These are phyloP conservation scores for Drosophila demipolita DNA, from an alignment of 2,888 invertebrate genomes.

Conservation along the genomic window DNA sequence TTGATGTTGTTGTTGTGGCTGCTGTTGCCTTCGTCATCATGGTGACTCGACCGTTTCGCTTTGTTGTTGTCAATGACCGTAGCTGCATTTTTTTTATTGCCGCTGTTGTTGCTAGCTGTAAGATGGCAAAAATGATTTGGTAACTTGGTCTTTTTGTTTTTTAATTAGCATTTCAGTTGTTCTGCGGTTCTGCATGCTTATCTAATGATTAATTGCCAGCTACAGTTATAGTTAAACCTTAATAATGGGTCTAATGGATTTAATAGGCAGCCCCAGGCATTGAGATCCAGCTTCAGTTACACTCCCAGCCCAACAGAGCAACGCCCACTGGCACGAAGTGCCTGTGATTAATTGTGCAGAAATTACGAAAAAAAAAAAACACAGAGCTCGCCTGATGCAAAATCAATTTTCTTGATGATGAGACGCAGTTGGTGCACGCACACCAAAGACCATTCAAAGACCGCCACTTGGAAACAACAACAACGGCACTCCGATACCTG, in stretches of 20 bases:
- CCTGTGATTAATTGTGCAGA: constrained; percentile 69
- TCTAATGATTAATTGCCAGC: constrained; percentile 74
- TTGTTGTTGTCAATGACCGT: constrained; percentile 70
- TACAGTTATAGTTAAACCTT: constrained; percentile 72
- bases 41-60: constrained; percentile 66
- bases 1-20: constrained; percentile 38
- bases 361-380: constrained; percentile 36
- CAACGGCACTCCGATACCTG: neutral
- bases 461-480: constrained; percentile 51
- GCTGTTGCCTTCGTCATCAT: constrained; percentile 56
- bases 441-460: constrained; percentile 62
- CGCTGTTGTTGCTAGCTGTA: constrained; percentile 36
- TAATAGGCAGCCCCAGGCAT: constrained; percentile 22
- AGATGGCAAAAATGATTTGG: constrained; percentile 59
- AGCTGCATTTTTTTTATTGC: constrained; percentile 56
- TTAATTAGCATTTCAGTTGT: constrained; percentile 73
- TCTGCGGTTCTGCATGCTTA: constrained; percentile 61
- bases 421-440: constrained; percentile 58
- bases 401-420: constrained; percentile 66
- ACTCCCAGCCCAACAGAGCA: constrained; percentile 36
- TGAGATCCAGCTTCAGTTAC: constrained; percentile 6
- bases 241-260: constrained; percentile 69
- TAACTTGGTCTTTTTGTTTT: constrained; percentile 53
- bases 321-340: constrained; percentile 71
- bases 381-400: constrained; percentile 56